phyloP scores from a whole-genome alignment of 2,888 invertebrate genomes.

The Hypsopygia costalis region DNA sequence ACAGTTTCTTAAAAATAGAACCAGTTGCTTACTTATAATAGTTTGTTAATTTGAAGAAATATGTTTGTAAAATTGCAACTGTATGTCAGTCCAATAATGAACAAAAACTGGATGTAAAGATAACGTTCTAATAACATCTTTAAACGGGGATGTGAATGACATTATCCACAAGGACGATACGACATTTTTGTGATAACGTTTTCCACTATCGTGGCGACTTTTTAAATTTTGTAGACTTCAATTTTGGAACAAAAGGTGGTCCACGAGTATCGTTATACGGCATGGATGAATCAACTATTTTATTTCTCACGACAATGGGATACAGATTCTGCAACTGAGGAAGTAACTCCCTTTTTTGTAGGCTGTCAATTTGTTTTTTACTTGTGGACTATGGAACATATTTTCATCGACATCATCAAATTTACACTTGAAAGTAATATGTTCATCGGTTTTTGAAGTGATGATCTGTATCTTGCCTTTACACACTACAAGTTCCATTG shows the following conservation, averaged over 20 bases:
- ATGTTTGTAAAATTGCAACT: background rate
- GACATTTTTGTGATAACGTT: background rate
- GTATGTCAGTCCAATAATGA: background rate
- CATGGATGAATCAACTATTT: background rate
- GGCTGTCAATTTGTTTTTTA: slow-evolving; percentile 1
- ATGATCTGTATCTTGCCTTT: background rate
- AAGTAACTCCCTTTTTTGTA: background rate
- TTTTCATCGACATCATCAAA: background rate
- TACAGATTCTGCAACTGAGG: background rate
- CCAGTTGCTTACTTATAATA: background rate
- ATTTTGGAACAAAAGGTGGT: background rate
- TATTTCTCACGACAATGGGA: background rate
- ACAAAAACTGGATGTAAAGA: background rate
- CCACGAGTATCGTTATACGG: background rate
- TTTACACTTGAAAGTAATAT: background rate
- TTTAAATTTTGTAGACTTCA: background rate
- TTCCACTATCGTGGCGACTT: background rate
- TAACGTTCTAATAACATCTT: no score
- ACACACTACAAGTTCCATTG: background rate
- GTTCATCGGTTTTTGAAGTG: background rate
- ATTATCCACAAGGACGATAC: no score
- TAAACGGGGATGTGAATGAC: no score
- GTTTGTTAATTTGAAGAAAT: background rate
- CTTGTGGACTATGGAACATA: background rate
- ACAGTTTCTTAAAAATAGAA: background rate